Conservation (phyloP, 2,888 invertebrate genomes). For the Ormia ochracea region DNA sequence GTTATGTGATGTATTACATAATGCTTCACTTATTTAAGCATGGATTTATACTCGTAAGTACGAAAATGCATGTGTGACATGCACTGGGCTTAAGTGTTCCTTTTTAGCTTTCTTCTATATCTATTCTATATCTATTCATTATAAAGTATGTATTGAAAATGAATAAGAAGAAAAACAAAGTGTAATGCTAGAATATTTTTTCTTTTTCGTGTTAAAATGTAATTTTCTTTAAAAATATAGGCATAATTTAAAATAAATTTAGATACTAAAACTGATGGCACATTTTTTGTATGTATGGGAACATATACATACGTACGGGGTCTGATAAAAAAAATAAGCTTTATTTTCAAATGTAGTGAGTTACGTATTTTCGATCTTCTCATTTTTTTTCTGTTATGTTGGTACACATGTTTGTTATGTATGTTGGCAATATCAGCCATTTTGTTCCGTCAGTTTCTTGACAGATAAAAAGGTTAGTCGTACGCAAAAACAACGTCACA, state of each 20-base stretch:
- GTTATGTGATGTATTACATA: background rate
- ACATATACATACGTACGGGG: no score
- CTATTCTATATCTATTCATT: conserved; percentile 27
- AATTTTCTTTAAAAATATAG: background rate
- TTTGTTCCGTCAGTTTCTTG: no score
- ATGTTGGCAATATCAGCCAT: no score
- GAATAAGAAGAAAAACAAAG: background rate
- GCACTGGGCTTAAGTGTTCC: background rate
- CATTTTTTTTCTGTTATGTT: no score
- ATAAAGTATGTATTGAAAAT: conserved; percentile 1
- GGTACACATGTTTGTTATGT: no score
- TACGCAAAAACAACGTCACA: no score
- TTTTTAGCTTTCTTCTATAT: background rate
- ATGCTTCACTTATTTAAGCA: background rate
- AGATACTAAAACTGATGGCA: conserved; percentile 25
- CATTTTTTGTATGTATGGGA: no score
- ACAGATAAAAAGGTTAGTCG: no score
- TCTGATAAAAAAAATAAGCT: no score
- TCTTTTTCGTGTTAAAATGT: conserved; percentile 19
- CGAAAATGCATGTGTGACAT: conserved; percentile 26
- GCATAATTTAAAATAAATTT: conserved; percentile 19
- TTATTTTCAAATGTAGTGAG: no score
- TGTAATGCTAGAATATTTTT: background rate
- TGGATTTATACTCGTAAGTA: no score
- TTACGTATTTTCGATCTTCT: no score